These are phyloP conservation scores for Spongia lamella DNA, from an alignment of 37 sponge, comb jelly and placozoan species.

Conservation along the genomic window DNA sequence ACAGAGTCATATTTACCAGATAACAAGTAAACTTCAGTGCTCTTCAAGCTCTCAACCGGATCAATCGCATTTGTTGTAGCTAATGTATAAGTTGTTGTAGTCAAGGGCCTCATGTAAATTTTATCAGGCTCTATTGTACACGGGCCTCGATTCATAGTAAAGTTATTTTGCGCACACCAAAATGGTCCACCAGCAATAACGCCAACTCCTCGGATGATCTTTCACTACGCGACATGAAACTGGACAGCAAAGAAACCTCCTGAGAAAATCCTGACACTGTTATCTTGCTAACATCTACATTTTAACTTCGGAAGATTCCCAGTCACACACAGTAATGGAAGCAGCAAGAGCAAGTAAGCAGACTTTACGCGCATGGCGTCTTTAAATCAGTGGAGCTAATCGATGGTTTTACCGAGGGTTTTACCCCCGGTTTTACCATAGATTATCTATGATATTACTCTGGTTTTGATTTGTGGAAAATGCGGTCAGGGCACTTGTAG, in stretches of 20 bases:
- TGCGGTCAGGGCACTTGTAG: too few species aligned
- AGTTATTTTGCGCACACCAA: constrained; percentile 31
- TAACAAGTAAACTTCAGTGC: constrained; percentile 52
- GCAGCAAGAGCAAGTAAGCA: too few species aligned
- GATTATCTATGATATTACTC: too few species aligned
- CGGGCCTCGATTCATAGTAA: constrained; percentile 8
- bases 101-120: constrained; percentile 56
- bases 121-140: constrained; percentile 49
- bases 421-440: too few species aligned
- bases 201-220: constrained; percentile 26
- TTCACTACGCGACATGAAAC: constrained; percentile 41
- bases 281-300: constrained; percentile 1
- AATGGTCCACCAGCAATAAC: constrained; percentile 38
- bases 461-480: too few species aligned
- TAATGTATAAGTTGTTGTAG: constrained; percentile 44
- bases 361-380: too few species aligned
- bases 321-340: too few species aligned
- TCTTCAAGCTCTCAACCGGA: constrained; percentile 23
- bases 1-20: constrained; percentile 69
- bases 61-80: constrained; percentile 56
- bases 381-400: too few species aligned
- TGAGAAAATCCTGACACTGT: constrained; percentile 48
- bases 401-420: too few species aligned
- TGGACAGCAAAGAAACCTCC: constrained; percentile 53
- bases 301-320: too few species aligned